Evolutionary conservation across 2,113 vertebrate species (phyloP).

Genomic region (Ovibos moschatus): DNA sequence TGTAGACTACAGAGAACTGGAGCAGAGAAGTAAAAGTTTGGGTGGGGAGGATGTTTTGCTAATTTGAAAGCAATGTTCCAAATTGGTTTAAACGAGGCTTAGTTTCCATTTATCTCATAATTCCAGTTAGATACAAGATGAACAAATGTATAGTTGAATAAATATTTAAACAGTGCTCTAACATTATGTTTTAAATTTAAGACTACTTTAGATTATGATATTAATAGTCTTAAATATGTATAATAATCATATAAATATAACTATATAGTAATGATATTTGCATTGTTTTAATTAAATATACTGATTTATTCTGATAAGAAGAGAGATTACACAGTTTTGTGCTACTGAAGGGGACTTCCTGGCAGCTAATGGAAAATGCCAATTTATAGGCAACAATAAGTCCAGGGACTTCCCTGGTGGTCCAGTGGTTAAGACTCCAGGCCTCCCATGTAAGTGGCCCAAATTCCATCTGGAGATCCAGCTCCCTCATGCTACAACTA

Average conservation of each 20-base stretch:
- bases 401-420: neutral
- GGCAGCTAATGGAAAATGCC: neutral
- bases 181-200: constrained; percentile 7
- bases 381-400: neutral
- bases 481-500: neutral
- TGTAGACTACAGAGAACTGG: neutral
- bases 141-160: neutral
- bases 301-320: neutral
- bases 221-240: neutral
- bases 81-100: neutral
- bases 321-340: neutral
- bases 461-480: neutral
- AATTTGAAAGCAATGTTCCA: neutral
- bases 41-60: neutral
- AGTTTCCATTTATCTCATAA: neutral
- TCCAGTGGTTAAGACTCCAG: neutral
- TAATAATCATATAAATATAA: neutral
- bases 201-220: neutral
- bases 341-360: neutral
- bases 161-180: constrained; percentile 8
- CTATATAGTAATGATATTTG: neutral
- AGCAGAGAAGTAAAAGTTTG: neutral
- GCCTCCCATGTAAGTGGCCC: neutral
- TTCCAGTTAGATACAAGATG: neutral
- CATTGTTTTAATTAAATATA: neutral